These are phyloP conservation scores for Eidolon helvum DNA, from an alignment of 2,113 vertebrate species.

Conservation along the genomic window DNA sequence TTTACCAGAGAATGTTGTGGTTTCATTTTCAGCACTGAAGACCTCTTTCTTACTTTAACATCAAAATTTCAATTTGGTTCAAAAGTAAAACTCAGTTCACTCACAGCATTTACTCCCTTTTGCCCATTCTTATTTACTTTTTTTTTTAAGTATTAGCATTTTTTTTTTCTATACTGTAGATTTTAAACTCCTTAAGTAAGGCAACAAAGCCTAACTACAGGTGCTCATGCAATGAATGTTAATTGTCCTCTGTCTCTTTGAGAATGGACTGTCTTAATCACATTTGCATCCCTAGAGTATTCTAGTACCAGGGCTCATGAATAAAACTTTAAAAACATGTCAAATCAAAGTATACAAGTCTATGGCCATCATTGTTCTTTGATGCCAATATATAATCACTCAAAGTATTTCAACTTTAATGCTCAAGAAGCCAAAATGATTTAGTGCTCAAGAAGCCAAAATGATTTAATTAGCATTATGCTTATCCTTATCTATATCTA, in stretches of 20 bases:
- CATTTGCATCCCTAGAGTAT: background rate
- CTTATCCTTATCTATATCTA: background rate
- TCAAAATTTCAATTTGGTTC: background rate
- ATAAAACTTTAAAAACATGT: background rate
- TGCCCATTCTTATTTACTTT: background rate
- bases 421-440: background rate
- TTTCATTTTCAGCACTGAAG: background rate
- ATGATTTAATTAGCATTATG: background rate
- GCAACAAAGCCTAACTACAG: background rate
- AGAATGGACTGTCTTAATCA: background rate
- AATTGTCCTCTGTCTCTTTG: background rate
- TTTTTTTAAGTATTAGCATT: background rate
- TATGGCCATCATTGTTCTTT: background rate
- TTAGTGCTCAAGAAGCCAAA: background rate
- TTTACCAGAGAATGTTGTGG: background rate
- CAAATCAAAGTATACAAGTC: no score
- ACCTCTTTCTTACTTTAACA: background rate
- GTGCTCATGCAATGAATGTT: background rate
- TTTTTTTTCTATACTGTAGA: background rate
- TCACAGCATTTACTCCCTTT: background rate
- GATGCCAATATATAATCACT: background rate
- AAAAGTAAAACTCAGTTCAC: background rate
- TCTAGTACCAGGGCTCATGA: background rate
- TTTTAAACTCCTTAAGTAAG: background rate
- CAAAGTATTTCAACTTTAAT: background rate